Conservation (phyloP, 2,113 vertebrate genomes). For the Labeo catla region DNA sequence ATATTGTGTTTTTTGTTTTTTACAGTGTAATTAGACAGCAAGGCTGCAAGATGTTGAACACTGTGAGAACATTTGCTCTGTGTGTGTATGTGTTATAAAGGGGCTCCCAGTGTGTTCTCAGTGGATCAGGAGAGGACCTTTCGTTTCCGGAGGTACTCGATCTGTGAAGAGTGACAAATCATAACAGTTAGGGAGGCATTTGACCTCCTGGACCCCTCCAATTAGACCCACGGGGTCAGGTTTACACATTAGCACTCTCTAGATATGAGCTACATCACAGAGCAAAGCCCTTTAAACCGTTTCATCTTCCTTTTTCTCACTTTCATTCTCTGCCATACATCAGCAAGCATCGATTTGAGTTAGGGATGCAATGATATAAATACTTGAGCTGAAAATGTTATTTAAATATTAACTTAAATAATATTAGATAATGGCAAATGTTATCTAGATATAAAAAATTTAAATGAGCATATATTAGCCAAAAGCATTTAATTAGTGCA, state of each 20-base stretch:
- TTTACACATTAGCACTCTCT: conserved; percentile 62
- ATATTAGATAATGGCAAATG: not conserved
- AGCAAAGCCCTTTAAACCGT: conserved; percentile 17
- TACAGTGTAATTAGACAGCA: not conserved
- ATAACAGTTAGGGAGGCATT: conserved; percentile 70
- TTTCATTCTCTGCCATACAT: conserved; percentile 2
- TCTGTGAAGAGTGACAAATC: conserved; percentile 69
- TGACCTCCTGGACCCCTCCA: conserved; percentile 67
- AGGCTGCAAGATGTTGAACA: not conserved
- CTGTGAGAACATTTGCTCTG: conserved; percentile 51
- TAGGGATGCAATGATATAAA: not conserved
- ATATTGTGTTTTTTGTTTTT: no score
- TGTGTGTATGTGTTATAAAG: conserved; percentile 53
- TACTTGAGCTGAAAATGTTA: no score
- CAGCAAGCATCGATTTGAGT: not conserved
- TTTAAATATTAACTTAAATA: no score
- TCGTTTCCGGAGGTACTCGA: conserved; percentile 42
- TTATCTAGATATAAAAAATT: not conserved
- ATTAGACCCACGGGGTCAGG: conserved; percentile 65
- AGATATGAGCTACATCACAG: conserved; percentile 46
- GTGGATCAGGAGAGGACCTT: conserved; percentile 27
- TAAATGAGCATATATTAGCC: not conserved
- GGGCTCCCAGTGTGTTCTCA: conserved; percentile 1
- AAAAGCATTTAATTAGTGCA: not conserved
- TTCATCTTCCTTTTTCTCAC: conserved; percentile 17